These are phyloP conservation scores for Prochilodus magdalenae DNA, from an alignment of 2,113 vertebrate species.

Conservation along the genomic window DNA sequence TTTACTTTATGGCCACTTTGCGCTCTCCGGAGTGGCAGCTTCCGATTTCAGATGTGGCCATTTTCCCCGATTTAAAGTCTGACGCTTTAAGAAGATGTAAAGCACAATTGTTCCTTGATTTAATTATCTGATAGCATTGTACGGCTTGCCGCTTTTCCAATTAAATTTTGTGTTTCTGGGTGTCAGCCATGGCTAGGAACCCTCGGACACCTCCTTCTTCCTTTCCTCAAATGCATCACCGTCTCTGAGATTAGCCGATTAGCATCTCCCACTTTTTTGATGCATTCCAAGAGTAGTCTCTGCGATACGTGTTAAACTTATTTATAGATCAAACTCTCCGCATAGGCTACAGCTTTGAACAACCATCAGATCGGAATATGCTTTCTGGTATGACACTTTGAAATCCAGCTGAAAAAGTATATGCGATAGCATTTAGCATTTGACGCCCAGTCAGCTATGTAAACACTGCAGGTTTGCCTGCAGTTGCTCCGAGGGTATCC, in stretches of 20 bases:
- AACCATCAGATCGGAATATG: neutral
- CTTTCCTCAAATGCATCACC: constrained; percentile 40
- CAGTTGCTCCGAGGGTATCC: constrained; percentile 41
- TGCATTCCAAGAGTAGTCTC: constrained; percentile 32
- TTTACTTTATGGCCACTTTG: constrained; percentile 50
- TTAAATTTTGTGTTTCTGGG: constrained; percentile 60
- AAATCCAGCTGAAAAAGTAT: neutral
- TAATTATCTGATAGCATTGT: constrained; percentile 82
- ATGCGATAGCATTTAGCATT: constrained; percentile 7
- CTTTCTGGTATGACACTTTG: neutral
- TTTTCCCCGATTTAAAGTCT: constrained; percentile 57
- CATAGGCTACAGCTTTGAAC: constrained; percentile 29
- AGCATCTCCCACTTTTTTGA: constrained; percentile 43
- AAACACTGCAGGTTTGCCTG: constrained; percentile 45
- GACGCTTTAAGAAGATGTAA: constrained; percentile 66
- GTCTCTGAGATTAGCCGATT: constrained; percentile 59
- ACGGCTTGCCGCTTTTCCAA: constrained; percentile 61
- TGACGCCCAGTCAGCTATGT: constrained; percentile 30
- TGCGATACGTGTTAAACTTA: constrained; percentile 9
- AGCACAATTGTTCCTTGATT: constrained; percentile 75
- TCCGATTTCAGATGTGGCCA: constrained; percentile 48
- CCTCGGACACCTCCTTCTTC: constrained; percentile 16
- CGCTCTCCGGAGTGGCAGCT: constrained; percentile 58
- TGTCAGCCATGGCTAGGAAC: constrained; percentile 56
- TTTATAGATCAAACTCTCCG: constrained; percentile 24